A percentile compares a stretch with the other conserved stretches of the same genome.
Conservation (phyloP, 2,797 vertebrate genomes). For the Phoeniculus purpureus region DNA sequence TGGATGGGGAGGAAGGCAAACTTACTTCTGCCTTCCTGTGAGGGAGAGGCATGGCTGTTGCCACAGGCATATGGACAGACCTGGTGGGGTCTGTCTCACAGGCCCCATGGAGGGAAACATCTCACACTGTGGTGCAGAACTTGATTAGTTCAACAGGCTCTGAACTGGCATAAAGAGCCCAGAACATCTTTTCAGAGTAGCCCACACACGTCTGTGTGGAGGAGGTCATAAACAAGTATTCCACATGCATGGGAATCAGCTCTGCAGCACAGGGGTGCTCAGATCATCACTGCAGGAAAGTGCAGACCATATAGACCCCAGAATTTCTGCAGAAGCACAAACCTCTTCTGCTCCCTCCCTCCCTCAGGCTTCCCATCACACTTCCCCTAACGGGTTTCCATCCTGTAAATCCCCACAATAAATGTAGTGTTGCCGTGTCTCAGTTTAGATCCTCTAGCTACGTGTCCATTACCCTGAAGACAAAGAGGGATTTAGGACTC, state of each 20-base stretch:
- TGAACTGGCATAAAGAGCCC: neutral
- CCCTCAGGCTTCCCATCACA: fast-evolving
- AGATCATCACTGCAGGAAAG: fast-evolving
- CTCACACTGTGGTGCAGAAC: neutral
- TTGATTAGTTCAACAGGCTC: neutral
- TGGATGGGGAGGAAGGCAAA: neutral
- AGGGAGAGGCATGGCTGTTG: neutral
- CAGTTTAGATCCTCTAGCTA: neutral
- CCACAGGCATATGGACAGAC: neutral
- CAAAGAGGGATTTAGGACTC: neutral
- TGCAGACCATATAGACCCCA: neutral
- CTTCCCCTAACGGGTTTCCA: neutral
- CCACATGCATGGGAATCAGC: neutral
- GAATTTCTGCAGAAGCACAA: neutral
- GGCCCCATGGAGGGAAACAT: neutral
- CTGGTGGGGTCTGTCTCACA: no score
- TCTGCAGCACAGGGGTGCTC: neutral
- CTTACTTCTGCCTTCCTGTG: neutral
- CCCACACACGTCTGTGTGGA: neutral
- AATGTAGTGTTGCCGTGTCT: neutral
- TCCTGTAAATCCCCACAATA: neutral
- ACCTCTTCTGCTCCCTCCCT: neutral
- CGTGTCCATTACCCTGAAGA: neutral
- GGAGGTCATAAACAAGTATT: neutral
- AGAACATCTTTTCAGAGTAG: neutral